Evolutionary conservation across 2,888 invertebrate species (phyloP), one percentile per base, ranked within the genome.

Genomic region (Onthophagus sagittarius): DNA sequence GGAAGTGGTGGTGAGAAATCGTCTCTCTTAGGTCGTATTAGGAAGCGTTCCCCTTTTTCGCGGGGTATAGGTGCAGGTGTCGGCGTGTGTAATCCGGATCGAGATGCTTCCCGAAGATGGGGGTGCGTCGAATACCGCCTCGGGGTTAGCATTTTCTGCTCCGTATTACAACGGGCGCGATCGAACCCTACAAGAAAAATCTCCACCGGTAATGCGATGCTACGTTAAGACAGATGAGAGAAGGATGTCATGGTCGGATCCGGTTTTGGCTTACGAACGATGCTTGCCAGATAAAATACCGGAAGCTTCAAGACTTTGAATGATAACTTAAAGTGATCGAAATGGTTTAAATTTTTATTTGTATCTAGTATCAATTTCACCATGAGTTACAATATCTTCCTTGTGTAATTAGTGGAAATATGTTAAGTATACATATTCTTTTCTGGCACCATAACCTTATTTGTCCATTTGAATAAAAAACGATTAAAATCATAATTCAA

Each of bases 221-320:
- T 11, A 77, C 76, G 78, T 77, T 78, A 80, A 80, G 80, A 81
- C 81, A 80, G 80, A 81, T 81, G 80, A 81, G 78, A 80, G 83
- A 82, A 82, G 82, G 83, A 83, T 83, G 84, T 84, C 83, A 80
- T 79, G 77, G 78, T 77, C 77, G 79, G 80, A 79, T 79, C 79
- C 77, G 73, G 75, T 74, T 23, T 23, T 72, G 77, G 79, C 79
- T 80, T 81, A 80, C 77, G 78, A 79, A 79, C 82, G 80, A 79
- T 80, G 79, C 79, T 79, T 80, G 81, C 81, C 81, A 80, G 79
- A 74, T 32, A 72, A 67, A 70, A 72, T 76, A 78, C 79, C 80
- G 80, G 80, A 81, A 80, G 78, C 77, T 77, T 76, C 32, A 78
- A 76, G 80, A 81, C 79, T 75, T 79, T 81, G 80, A 81, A 80